phyloP scores from a whole-genome alignment of 2,888 invertebrate species.

The Hypolimnas misippus region DNA sequence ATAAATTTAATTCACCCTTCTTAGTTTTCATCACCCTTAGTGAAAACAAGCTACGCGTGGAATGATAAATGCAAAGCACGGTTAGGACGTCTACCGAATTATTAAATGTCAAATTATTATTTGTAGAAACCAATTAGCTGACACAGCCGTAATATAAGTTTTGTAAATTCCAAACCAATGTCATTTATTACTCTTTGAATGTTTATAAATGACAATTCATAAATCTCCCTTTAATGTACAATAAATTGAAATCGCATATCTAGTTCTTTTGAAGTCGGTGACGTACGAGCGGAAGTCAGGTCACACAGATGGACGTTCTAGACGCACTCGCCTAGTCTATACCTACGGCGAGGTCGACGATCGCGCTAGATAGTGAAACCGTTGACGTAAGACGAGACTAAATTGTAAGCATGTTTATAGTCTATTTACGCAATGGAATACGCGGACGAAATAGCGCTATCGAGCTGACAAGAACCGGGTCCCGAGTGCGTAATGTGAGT shows the following conservation, averaged over 20 bases:
- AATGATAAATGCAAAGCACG: too few relatives aligned
- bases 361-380: slow-evolving; percentile 29
- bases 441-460: neutral
- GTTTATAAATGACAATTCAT: too few relatives aligned
- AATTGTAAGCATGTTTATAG: slow-evolving; percentile 19
- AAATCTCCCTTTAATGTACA: too few relatives aligned
- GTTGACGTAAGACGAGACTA: slow-evolving; percentile 23
- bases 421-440: slow-evolving; percentile 13
- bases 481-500: neutral
- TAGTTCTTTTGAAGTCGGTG: slow-evolving; percentile 14
- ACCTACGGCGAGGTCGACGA: slow-evolving; percentile 20
- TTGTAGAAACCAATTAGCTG: too few relatives aligned
- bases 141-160: too few relatives aligned
- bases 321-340: slow-evolving; percentile 5
- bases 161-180: too few relatives aligned
- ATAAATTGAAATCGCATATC: slow-evolving; percentile 9
- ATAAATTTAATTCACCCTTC: too few relatives aligned
- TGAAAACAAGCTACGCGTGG: too few relatives aligned
- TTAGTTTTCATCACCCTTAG: too few relatives aligned
- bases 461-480: neutral
- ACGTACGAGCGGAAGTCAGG: slow-evolving; percentile 21
- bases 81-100: too few relatives aligned
- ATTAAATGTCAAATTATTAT: too few relatives aligned
- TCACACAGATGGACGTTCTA: slow-evolving; percentile 15
- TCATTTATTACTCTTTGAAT: too few relatives aligned